Evolutionary conservation across 2,888 invertebrate species (phyloP), one percentile per base, ranked within the genome.

Genomic region (Aethes cnicana): DNA sequence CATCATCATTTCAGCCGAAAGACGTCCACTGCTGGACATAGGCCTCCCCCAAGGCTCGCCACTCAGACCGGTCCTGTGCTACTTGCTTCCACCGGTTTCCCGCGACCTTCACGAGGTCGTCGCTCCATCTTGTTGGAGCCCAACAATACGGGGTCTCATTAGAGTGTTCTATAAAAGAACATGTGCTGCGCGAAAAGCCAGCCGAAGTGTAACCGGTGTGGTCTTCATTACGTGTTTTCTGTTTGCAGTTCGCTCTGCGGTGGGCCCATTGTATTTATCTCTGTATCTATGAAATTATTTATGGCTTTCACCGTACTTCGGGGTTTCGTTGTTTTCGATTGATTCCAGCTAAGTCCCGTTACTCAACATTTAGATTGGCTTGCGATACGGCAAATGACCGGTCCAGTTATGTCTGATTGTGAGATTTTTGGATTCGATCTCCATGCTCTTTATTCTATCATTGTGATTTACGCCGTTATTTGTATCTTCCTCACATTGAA

Each of bases 191-290:
- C 48, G 20, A 33, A 41, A 28, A 37, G 23, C 11, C 7, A 8
- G 8, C n/a, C 16, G 17, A 18, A 66, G 70, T 69, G 72, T 68
- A 72, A 65, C 58, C 58, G 55, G 50, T 58, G 53, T 54, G 53
- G 55, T 54, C 58, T 62, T 73, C 69, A 75, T 77, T 72, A 72
- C 67, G 66, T 60, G 60, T 63, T 57, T 67, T 74, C 67, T 69
- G 72, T 76, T 75, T 72, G 75, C 70, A 76, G 75, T 68, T 73
- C 62, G 67, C 66, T 72, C 56, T 65, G 64, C 68, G 81, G 83
- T 79, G 72, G 79, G 70, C 72, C 72, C 64, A 81, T 81, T 81
- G 70, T 74, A 73, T 76, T 73, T 72, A 76, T 77, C 69, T 68
- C 57, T 63, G 57, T 57, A 72, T 69, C 67, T 71, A 65, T 66